Evolutionary conservation across 2,888 invertebrate species (phyloP).

Genomic region (Unio delphinus): DNA sequence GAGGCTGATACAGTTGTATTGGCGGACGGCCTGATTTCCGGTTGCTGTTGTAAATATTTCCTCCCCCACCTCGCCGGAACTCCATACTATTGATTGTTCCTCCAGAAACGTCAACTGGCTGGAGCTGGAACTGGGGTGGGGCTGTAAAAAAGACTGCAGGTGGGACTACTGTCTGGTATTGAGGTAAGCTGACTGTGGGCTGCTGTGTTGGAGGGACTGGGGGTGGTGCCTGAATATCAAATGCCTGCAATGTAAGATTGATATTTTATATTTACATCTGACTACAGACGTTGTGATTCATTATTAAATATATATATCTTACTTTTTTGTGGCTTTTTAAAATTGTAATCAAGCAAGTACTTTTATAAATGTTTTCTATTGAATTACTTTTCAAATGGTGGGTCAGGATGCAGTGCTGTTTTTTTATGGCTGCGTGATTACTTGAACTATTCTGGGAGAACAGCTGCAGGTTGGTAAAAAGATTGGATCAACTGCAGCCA

Average conservation of each 20-base stretch:
- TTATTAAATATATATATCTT: background rate
- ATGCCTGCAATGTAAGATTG: background rate
- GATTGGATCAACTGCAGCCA: no score
- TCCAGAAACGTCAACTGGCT: slow-evolving; percentile 5
- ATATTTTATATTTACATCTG: background rate
- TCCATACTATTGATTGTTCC: slow-evolving; percentile 49
- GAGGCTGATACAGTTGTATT: slow-evolving; percentile 49
- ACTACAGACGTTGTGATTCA: background rate
- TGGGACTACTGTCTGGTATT: slow-evolving; percentile 32
- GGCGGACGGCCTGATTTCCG: slow-evolving; percentile 70
- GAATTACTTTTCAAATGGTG: no score
- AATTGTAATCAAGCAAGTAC: no score
- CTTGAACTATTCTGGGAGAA: no score
- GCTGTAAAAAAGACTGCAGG: slow-evolving; percentile 31
- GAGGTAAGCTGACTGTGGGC: slow-evolving; percentile 21
- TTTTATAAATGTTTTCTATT: no score
- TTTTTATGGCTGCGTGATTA: no score
- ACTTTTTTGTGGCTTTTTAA: no score
- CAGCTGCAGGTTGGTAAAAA: no score
- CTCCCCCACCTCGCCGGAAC: slow-evolving; percentile 54
- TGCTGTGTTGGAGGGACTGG: slow-evolving; percentile 8
- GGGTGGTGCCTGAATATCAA: slow-evolving; percentile 12
- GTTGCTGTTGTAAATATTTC: slow-evolving; percentile 75
- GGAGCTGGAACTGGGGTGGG: slow-evolving; percentile 23
- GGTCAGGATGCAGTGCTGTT: no score